A percentile compares a stretch with the other conserved stretches of the same genome.
phyloP scores from a whole-genome alignment of 2,888 invertebrate genomes.

The Pandemis heparana region DNA sequence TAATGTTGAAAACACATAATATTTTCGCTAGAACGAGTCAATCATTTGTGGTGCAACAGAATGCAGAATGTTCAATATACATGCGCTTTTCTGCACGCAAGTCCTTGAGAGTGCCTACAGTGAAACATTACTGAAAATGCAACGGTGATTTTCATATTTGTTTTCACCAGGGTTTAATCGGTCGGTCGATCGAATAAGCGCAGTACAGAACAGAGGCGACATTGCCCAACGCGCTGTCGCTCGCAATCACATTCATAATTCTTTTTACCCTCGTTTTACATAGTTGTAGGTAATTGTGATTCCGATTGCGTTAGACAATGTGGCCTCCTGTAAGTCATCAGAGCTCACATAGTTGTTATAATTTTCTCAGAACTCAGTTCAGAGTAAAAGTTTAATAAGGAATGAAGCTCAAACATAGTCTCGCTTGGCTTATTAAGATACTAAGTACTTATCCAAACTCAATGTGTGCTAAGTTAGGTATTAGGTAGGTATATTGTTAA shows the following conservation, averaged over 20 bases:
- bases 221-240: no score
- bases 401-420: constrained; percentile 26
- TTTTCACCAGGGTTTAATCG: neutral
- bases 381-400: constrained; percentile 25
- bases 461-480: no score
- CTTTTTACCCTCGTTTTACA: no score
- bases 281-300: no score
- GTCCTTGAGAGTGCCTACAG: neutral
- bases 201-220: neutral
- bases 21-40: no score
- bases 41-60: neutral
- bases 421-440: constrained; percentile 29
- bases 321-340: no score
- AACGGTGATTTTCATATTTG: neutral
- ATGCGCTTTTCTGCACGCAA: neutral
- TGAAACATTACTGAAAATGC: neutral
- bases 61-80: neutral
- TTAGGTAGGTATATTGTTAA: no score
- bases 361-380: neutral
- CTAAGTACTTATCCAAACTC: constrained; percentile 15
- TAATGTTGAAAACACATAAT: no score
- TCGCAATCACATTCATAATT: neutral
- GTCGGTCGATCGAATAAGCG: neutral
- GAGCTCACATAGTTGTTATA: neutral
- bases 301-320: no score